Evolutionary conservation across 2,113 vertebrate genomes (phyloP).

Genomic region (Nerophis ophidion): DNA sequence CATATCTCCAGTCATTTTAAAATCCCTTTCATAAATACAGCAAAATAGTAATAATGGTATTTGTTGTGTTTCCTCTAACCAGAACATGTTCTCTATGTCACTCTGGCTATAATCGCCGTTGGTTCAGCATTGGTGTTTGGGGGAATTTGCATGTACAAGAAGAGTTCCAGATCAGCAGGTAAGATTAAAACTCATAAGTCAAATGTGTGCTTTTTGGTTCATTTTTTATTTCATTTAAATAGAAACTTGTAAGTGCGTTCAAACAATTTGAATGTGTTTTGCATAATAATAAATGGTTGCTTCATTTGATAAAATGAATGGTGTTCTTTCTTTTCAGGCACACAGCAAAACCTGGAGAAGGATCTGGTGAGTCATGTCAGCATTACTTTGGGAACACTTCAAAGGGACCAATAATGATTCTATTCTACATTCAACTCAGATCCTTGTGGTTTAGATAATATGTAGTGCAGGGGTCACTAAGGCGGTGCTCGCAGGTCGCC

Average conservation of each 20-base stretch:
- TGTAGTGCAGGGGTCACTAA: too few relatives aligned
- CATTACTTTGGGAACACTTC: background rate
- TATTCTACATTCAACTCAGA: too few relatives aligned
- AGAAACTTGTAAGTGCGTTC: too few relatives aligned
- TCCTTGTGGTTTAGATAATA: too few relatives aligned
- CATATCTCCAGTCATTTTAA: background rate
- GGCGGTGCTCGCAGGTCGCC: too few relatives aligned
- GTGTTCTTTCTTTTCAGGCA: constrained; percentile 23
- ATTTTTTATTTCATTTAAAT: background rate
- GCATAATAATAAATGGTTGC: background rate
- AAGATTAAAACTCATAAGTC: background rate
- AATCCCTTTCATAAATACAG: background rate
- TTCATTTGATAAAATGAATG: background rate
- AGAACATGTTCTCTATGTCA: background rate
- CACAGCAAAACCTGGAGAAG: background rate
- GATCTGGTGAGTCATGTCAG: constrained; percentile 27
- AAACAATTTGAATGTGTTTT: background rate
- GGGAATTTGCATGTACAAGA: background rate
- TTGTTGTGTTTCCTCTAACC: background rate
- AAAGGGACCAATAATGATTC: background rate
- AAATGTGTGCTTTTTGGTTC: background rate
- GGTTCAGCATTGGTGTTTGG: background rate
- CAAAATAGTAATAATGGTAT: background rate
- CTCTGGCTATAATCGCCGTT: accelerated
- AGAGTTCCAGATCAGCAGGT: background rate